These are phyloP conservation scores for Rallus limicola DNA, from an alignment of 2,113 vertebrate genomes.

Conservation along the genomic window DNA sequence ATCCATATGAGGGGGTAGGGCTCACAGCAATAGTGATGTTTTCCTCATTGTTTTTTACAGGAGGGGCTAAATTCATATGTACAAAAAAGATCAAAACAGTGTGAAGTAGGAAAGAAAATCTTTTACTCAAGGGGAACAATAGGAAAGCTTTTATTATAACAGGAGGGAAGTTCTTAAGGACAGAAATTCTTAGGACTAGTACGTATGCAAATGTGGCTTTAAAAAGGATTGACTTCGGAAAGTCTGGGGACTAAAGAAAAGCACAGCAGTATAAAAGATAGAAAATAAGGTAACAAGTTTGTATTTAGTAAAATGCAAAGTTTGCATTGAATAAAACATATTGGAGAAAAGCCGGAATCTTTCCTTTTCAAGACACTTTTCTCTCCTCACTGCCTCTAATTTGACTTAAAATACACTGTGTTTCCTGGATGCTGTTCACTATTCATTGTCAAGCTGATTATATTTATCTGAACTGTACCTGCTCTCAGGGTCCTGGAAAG, in stretches of 20 bases:
- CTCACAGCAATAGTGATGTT: background rate
- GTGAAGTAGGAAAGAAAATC: constrained; percentile 11
- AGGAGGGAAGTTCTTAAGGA: background rate
- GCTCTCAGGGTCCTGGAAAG: background rate
- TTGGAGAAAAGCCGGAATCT: background rate
- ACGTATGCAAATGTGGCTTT: constrained; percentile 32
- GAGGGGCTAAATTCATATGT: constrained; percentile 18
- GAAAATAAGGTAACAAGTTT: background rate
- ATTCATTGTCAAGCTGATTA: background rate
- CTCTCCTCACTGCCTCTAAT: background rate
- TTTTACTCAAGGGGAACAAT: background rate
- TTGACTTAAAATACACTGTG: background rate
- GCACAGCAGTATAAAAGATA: background rate
- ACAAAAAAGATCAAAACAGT: background rate
- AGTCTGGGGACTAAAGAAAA: background rate
- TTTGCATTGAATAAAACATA: background rate
- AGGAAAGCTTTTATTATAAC: constrained; percentile 45
- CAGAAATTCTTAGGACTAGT: background rate
- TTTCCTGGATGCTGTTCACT: background rate
- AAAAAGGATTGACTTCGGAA: background rate
- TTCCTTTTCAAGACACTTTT: background rate
- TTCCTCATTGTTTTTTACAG: background rate
- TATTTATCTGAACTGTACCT: background rate
- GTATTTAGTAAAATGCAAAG: background rate
- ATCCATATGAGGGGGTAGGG: accelerated